Evolutionary conservation across 2,113 vertebrate genomes (phyloP).

Genomic region (Ploceus nigricollis): DNA sequence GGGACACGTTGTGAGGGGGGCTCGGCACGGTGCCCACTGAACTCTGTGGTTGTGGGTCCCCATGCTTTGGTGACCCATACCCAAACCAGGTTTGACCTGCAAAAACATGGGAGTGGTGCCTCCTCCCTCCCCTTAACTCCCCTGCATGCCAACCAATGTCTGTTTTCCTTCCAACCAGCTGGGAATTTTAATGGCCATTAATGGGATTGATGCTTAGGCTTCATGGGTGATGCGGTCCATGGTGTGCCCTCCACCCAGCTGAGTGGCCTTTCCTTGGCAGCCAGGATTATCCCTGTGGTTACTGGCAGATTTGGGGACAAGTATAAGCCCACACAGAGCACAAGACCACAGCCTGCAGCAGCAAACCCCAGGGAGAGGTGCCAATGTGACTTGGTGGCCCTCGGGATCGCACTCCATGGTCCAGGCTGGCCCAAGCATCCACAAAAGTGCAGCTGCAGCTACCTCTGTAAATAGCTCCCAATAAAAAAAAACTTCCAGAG

Average conservation of each 20-base stretch:
- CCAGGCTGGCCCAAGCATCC: background rate
- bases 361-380: background rate
- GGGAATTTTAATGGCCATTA: background rate
- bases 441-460: slow-evolving; percentile 19
- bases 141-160: background rate
- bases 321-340: background rate
- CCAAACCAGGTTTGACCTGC: background rate
- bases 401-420: rapidly evolving
- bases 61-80: rapidly evolving
- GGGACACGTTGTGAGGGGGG: background rate
- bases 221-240: background rate
- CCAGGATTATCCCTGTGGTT: background rate
- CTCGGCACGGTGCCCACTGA: rapidly evolving
- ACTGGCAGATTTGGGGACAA: background rate
- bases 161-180: background rate
- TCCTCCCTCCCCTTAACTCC: background rate
- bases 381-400: background rate
- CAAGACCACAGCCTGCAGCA: background rate
- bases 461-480: slow-evolving; percentile 55
- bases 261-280: background rate
- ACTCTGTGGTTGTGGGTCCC: background rate
- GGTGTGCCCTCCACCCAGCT: background rate
- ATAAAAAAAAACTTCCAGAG: slow-evolving; percentile 60
- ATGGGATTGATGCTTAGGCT: background rate
- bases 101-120: background rate